A percentile compares a stretch with the other conserved stretches of the same genome.
phyloP scores from a whole-genome alignment of 2,888 invertebrate genomes.

The Nyleta sp. region DNA sequence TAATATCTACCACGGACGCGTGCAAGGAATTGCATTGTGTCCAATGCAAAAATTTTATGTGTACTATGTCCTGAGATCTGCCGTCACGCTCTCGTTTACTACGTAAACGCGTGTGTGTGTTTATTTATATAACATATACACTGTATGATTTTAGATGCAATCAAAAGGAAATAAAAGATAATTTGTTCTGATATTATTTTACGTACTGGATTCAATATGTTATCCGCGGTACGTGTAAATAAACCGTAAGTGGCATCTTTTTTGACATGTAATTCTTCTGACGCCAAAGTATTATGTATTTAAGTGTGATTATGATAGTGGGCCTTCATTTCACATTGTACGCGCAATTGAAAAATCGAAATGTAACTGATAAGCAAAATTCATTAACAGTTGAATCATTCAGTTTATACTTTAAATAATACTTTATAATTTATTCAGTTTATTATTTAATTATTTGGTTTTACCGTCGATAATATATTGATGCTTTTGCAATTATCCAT shows the following conservation, averaged over 20 bases:
- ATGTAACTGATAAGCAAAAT: too few species aligned
- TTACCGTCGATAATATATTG: too few species aligned
- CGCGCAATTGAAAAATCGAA: too few species aligned
- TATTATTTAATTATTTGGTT: too few species aligned
- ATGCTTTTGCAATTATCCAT: too few species aligned
- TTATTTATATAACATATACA: slow-evolving; percentile 27
- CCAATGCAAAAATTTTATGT: slow-evolving; percentile 41
- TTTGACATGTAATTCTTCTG: background rate
- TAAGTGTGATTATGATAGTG: background rate
- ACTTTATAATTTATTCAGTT: too few species aligned
- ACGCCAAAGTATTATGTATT: background rate
- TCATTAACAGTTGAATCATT: too few species aligned
- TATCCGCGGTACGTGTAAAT: background rate
- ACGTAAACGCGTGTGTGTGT: slow-evolving; percentile 27
- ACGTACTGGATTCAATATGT: background rate
- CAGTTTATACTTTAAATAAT: too few species aligned
- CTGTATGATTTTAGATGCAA: slow-evolving; percentile 32
- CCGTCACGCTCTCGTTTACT: slow-evolving; percentile 58
- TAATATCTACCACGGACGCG: slow-evolving; percentile 49
- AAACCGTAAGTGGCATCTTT: background rate
- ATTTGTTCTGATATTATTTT: slow-evolving; percentile 19
- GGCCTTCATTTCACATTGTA: too few species aligned
- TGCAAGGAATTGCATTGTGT: slow-evolving; percentile 59
- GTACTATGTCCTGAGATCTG: slow-evolving; percentile 34
- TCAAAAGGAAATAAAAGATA: slow-evolving; percentile 20